Conservation (phyloP, 1,140 invertebrate species). For the Plutomurus gul region DNA sequence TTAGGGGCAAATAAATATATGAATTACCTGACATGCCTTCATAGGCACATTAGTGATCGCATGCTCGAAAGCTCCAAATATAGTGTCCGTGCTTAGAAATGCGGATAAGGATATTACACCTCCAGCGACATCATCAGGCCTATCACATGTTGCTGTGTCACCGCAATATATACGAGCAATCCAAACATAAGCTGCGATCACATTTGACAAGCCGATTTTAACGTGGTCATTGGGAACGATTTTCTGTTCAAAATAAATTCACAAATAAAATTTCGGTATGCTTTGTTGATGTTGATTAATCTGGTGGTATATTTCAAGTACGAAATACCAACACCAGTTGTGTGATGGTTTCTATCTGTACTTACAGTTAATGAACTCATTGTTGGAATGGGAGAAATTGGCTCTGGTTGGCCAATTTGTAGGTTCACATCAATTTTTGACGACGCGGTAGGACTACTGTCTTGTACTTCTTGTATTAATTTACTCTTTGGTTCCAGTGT, state of each 20-base stretch:
- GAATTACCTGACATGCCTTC: constrained; percentile 42
- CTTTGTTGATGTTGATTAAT: too few species aligned
- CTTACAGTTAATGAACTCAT: constrained; percentile 38
- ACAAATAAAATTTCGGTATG: neutral
- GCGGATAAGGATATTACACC: constrained; percentile 35
- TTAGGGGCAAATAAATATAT: neutral
- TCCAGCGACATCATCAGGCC: neutral
- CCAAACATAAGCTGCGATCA: constrained; percentile 42
- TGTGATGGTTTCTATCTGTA: neutral
- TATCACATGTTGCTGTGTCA: neutral
- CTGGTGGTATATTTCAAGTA: neutral
- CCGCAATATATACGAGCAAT: constrained; percentile 30
- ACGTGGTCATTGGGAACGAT: constrained; percentile 27
- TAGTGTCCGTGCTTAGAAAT: constrained; percentile 19
- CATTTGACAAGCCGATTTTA: constrained; percentile 33
- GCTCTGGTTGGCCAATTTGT: neutral
- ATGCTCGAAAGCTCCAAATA: constrained; percentile 37
- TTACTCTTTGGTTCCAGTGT: constrained; percentile 37
- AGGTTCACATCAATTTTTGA: neutral
- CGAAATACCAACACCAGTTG: neutral
- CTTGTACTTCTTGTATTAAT: constrained; percentile 28
- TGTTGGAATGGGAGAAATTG: constrained; percentile 12
- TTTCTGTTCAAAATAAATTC: constrained; percentile 31
- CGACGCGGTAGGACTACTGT: neutral
- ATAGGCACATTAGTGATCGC: constrained; percentile 33